Percentiles rank a stretch among this genome's conserved stretches.
phyloP scores from a whole-genome alignment of 2,113 vertebrate species.

The Rhagologus leucostigma region DNA sequence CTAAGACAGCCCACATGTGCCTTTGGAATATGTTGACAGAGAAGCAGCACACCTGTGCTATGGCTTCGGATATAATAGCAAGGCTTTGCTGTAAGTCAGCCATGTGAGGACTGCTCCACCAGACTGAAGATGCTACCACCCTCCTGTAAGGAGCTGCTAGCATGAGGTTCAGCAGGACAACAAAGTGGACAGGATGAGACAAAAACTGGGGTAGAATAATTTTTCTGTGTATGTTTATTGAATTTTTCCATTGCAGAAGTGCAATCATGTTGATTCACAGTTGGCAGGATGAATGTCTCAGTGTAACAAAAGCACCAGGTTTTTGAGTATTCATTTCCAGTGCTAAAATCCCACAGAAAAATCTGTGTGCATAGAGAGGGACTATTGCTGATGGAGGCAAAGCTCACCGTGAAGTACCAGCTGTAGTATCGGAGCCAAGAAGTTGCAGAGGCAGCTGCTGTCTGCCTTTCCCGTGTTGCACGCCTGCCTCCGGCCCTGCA shows the following conservation, averaged over 20 bases:
- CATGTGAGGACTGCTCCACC: background rate
- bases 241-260: background rate
- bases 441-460: background rate
- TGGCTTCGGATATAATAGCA: background rate
- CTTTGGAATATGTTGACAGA: background rate
- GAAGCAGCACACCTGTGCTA: background rate
- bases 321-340: background rate
- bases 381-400: background rate
- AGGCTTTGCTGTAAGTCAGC: background rate
- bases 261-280: background rate
- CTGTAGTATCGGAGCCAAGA: background rate
- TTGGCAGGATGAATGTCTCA: background rate
- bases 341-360: background rate
- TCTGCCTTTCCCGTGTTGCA: background rate
- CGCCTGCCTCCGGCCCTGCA: background rate
- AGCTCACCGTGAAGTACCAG: background rate
- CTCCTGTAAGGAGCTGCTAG: background rate
- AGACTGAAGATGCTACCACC: rapidly evolving
- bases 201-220: background rate
- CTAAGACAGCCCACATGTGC: background rate
- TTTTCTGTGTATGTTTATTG: background rate
- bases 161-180: background rate
- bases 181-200: background rate
- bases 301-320: background rate
- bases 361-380: background rate